Conservation (phyloP, 2,113 vertebrate genomes). For the Furnarius figulus region DNA sequence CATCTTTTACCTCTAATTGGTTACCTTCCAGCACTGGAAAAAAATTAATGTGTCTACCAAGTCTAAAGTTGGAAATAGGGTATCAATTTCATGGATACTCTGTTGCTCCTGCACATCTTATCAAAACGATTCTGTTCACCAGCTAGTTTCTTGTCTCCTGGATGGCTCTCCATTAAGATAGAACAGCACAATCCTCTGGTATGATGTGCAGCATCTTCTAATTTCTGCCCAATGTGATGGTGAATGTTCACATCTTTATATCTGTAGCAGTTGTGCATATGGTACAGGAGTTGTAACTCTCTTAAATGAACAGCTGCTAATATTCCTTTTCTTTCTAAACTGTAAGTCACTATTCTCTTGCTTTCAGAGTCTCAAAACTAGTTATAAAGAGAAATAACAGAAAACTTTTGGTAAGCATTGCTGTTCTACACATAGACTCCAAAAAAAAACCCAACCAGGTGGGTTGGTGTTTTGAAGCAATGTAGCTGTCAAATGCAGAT, state of each 20-base stretch:
- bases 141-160: neutral
- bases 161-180: neutral
- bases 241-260: neutral
- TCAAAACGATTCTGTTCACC: neutral
- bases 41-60: neutral
- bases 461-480: neutral
- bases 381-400: neutral
- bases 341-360: neutral
- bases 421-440: neutral
- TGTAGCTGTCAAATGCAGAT: neutral
- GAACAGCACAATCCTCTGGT: neutral
- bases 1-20: neutral
- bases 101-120: neutral
- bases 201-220: neutral
- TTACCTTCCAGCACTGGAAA: neutral
- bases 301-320: neutral
- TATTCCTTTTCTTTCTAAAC: neutral
- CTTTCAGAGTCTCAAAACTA: neutral
- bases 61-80: neutral
- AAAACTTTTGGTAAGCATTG: neutral
- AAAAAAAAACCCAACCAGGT: neutral
- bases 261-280: neutral
- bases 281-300: neutral
- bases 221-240: neutral
- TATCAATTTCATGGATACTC: neutral